A percentile compares a stretch with the other conserved stretches of the same genome.
These are phyloP conservation scores for Pseudois nayaur DNA, from an alignment of 2,113 vertebrate species.

Conservation along the genomic window DNA sequence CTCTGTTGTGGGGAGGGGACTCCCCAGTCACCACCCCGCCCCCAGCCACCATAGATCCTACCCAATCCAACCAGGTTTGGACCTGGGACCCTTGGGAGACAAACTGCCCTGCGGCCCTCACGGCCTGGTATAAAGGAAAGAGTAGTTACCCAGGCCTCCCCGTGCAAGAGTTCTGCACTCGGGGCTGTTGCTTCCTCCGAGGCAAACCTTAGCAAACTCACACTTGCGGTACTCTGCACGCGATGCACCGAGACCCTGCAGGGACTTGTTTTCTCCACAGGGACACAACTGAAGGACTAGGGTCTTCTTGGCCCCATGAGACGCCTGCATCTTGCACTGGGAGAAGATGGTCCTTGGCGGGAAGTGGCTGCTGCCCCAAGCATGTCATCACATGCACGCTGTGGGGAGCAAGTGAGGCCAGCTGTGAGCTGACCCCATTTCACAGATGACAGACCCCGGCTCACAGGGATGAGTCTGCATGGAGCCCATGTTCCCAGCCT, in stretches of 20 bases:
- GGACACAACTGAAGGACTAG: background rate
- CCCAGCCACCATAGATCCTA: background rate
- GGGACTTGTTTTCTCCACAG: background rate
- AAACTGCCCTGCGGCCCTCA: background rate
- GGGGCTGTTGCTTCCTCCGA: background rate
- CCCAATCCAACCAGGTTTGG: rapidly evolving
- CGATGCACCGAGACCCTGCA: too few relatives aligned
- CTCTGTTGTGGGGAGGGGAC: background rate
- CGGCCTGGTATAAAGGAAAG: background rate
- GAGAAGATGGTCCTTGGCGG: background rate
- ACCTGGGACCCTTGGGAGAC: background rate
- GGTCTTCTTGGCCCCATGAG: background rate
- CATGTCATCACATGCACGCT: background rate
- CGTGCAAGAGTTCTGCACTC: background rate
- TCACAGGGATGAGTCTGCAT: background rate
- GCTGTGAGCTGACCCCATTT: background rate
- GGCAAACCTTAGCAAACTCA: background rate
- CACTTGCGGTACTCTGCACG: rapidly evolving
- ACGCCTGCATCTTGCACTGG: background rate
- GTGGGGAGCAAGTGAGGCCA: background rate
- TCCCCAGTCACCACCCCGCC: background rate
- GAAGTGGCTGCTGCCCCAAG: background rate
- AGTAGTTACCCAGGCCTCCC: background rate
- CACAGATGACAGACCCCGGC: background rate
- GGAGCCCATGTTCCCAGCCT: background rate